phyloP scores from a whole-genome alignment of 2,797 vertebrate species.

The Sciaenops ocellatus region DNA sequence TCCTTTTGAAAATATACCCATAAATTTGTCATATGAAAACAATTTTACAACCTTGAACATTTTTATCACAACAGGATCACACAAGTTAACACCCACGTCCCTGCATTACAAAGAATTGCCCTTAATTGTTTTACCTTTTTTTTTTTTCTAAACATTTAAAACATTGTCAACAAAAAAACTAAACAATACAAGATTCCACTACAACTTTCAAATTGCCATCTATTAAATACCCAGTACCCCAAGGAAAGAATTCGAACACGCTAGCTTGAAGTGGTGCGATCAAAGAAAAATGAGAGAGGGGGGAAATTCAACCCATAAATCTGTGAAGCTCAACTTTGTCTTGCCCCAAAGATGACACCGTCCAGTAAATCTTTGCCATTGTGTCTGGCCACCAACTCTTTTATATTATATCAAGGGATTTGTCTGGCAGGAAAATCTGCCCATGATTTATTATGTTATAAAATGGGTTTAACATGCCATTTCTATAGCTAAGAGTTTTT shows the following conservation, averaged over 20 bases:
- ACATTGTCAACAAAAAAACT: slow-evolving; percentile 71
- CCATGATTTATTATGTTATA: slow-evolving; percentile 78
- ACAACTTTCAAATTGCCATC: slow-evolving; percentile 78
- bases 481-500: slow-evolving; percentile 67
- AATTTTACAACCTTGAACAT: slow-evolving; percentile 87
- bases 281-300: slow-evolving; percentile 65
- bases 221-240: slow-evolving; percentile 68
- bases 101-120: slow-evolving; percentile 85
- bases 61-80: slow-evolving; percentile 87
- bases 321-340: slow-evolving; percentile 74
- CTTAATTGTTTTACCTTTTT: slow-evolving; percentile 67
- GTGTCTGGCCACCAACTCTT: slow-evolving; percentile 68
- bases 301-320: slow-evolving; percentile 73
- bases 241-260: slow-evolving; percentile 57
- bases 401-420: slow-evolving; percentile 77
- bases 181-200: slow-evolving; percentile 76
- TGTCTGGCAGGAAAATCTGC: slow-evolving; percentile 78
- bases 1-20: slow-evolving; percentile 90
- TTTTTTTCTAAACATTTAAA: slow-evolving; percentile 77
- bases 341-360: slow-evolving; percentile 61
- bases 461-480: slow-evolving; percentile 74
- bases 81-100: slow-evolving; percentile 82
- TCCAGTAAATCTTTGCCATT: slow-evolving; percentile 76
- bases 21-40: slow-evolving; percentile 90
- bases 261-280: slow-evolving; percentile 66